Conservation (phyloP, 2,888 invertebrate genomes). For the Scaptomyza flava region DNA sequence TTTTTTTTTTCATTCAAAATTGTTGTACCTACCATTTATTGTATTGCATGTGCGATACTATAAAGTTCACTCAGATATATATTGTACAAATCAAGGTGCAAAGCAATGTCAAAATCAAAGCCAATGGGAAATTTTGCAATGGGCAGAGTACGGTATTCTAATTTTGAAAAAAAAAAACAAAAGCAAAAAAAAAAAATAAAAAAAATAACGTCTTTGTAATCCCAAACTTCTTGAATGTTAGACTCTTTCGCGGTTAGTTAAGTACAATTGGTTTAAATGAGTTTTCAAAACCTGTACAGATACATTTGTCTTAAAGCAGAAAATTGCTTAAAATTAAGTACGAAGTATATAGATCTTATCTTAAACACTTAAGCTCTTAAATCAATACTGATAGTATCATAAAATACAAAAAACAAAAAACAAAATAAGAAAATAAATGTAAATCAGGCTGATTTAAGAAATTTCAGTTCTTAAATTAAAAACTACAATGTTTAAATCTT, state of each 20-base stretch:
- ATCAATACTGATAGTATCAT: not conserved
- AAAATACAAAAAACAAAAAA: not conserved
- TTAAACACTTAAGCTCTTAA: not conserved
- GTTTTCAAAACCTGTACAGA: conserved; percentile 1
- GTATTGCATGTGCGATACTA: not conserved
- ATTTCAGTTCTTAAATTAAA: conserved; percentile 4
- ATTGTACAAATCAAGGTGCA: too few species aligned
- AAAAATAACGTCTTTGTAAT: not conserved
- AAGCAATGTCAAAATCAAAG: not conserved
- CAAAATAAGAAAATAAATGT: not conserved
- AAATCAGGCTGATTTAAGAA: conserved; percentile 5
- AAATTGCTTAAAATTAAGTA: not conserved
- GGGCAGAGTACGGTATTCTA: too few species aligned
- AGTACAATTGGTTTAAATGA: not conserved
- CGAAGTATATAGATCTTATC: conserved; percentile 1
- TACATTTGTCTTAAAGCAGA: not conserved
- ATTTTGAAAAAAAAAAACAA: too few species aligned
- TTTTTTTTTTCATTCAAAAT: conserved; percentile 39
- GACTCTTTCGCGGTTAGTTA: conserved; percentile 1
- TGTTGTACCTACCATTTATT: conserved; percentile 39
- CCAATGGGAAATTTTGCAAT: not conserved
- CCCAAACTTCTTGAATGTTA: not conserved
- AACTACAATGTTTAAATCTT: not conserved
- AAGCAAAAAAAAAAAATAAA: too few species aligned
- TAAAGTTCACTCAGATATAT: conserved; percentile 5